Evolutionary conservation across 2,797 vertebrate genomes (phyloP), one percentile per base, ranked within the genome.

Genomic region (Coregonus sp.): DNA sequence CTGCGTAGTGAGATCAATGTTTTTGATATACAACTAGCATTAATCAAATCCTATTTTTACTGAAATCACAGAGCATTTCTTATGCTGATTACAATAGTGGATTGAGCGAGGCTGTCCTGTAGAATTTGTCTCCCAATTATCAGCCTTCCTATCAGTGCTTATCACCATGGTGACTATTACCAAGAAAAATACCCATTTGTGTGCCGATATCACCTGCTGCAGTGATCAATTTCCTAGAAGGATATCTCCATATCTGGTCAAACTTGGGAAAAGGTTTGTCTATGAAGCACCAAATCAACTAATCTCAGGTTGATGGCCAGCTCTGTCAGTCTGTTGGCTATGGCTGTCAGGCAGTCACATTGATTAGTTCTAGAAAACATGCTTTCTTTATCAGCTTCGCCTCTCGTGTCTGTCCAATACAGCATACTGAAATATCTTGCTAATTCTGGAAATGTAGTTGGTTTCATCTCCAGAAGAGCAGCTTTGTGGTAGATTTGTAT

Each of bases 171-270:
- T 47, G 72, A 81, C 79, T 74, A 71, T 80, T 78, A 70, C 80
- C 56, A 18, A 20, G 56, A 59, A 18, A 18, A 18, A 18, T 20
- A 59, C 56, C 18, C 18, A 47, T 47, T 18, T 59, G 54, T 59
- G 52, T 54, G 52, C 15, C 52, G 5, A 59, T 20, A 18, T 59
- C 54, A 18, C 16, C 54, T 20, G 18, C 54, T 59, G 18, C 54
- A 59, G 54, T 59, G 78, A 79, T 83, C 79, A 80, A 74, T 15
- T 9, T 75, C 68, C 75, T 72, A 82, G 80, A 72, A 76, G 76
- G 65, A 82, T 75, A 75, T 81, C 82, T 79, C 81, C 76, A 83
- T 85, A 78, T 84, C 84, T 82, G 80, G 77, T 75, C 79, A 84
- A 78, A 81, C 77, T 75, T 76, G 52, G 73, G 63, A 73, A 65